Conservation (phyloP, 2,797 vertebrate species). For the Trachops cirrhosus region DNA sequence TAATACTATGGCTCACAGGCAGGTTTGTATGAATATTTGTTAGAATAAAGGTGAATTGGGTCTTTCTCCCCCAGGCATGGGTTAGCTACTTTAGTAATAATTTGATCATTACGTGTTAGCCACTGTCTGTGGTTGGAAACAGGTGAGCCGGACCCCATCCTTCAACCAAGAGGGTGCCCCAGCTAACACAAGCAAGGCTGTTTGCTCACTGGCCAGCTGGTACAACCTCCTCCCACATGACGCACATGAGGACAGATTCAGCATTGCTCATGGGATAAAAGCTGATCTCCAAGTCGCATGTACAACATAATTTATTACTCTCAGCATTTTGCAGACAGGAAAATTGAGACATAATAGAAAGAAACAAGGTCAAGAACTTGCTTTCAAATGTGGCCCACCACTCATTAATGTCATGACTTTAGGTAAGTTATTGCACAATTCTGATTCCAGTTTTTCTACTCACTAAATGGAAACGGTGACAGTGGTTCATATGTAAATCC, state of each 20-base stretch:
- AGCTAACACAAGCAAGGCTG: not conserved
- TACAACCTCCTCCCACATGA: not conserved
- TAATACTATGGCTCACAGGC: not conserved
- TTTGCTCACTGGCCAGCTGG: not conserved
- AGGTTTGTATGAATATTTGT: not conserved
- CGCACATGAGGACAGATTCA: not conserved
- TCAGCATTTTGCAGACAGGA: not conserved
- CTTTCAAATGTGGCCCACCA: not conserved
- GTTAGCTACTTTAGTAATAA: not conserved
- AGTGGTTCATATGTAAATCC: not conserved
- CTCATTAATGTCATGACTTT: not conserved
- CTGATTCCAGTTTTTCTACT: not conserved
- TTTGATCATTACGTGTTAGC: not conserved
- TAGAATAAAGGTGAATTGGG: not conserved
- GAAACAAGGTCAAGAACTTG: not conserved
- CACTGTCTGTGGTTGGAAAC: not conserved
- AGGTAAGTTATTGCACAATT: not conserved
- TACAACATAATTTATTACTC: not conserved
- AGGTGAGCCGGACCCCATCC: not conserved
- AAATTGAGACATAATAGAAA: not conserved
- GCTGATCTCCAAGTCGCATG: not conserved
- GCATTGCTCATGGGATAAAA: not conserved
- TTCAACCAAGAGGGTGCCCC: not conserved
- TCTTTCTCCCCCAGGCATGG: not conserved
- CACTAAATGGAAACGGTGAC: not conserved